Conservation (phyloP, 2,888 invertebrate species). For the Zele albiditarsus region DNA sequence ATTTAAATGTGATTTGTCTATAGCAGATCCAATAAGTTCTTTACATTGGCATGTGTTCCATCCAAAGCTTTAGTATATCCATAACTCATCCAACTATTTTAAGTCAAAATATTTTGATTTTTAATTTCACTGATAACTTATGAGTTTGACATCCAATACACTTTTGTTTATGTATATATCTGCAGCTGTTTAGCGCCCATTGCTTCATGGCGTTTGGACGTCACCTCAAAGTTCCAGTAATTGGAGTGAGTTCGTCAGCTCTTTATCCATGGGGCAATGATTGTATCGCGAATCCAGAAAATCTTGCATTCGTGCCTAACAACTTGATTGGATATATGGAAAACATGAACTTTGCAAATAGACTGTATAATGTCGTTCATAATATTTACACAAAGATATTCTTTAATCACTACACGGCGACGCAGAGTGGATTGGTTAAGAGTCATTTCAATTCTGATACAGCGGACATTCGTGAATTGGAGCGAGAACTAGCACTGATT, state of each 20-base stretch:
- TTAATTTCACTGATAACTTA: no score
- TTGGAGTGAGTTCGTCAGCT: conserved; percentile 56
- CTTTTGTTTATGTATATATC: no score
- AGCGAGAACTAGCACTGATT: conserved; percentile 73
- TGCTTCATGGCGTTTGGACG: conserved; percentile 61
- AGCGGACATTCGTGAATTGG: conserved; percentile 51
- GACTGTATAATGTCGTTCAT: conserved; percentile 57
- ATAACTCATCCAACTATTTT: no score
- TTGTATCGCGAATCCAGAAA: conserved; percentile 60
- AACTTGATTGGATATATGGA: conserved; percentile 49
- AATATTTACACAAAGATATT: conserved; percentile 44
- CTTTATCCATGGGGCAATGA: conserved; percentile 61
- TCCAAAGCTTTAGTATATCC: no score
- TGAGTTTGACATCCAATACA: no score
- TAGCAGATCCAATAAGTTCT: no score
- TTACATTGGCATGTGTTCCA: no score
- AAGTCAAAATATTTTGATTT: no score
- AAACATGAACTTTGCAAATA: conserved; percentile 58
- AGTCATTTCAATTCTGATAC: conserved; percentile 53
- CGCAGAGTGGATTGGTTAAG: conserved; percentile 51
- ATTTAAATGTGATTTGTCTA: no score
- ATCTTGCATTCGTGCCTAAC: conserved; percentile 57
- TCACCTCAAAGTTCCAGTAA: conserved; percentile 58
- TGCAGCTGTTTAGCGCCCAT: conserved; percentile 60
- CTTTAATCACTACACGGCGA: conserved; percentile 52